These are phyloP conservation scores for Tachypleus tridentatus DNA, from an alignment of 1,140 invertebrate genomes.

Conservation along the genomic window DNA sequence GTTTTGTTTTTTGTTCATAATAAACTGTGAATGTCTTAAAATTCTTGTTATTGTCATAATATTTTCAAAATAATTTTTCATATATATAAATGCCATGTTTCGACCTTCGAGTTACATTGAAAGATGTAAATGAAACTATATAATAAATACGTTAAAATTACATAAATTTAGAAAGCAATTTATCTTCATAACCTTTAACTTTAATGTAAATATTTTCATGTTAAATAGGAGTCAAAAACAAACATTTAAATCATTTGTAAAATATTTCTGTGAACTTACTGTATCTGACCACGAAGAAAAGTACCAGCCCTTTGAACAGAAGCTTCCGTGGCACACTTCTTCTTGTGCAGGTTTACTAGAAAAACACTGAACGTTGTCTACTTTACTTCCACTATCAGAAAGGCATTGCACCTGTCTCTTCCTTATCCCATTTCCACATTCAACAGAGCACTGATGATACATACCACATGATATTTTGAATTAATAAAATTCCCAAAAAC, in stretches of 20 bases:
- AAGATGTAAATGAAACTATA: no score
- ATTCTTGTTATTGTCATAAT: no score
- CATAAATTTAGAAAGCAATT: no score
- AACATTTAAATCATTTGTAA: not conserved
- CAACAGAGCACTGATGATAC: slow-evolving; percentile 35
- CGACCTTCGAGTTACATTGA: no score
- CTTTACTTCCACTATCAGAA: slow-evolving; percentile 23
- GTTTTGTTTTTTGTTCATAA: no score
- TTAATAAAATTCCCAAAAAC: not conserved
- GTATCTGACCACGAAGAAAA: slow-evolving; percentile 35
- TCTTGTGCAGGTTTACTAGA: slow-evolving; percentile 28
- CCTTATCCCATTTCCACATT: slow-evolving; percentile 40
- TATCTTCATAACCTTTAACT: no score
- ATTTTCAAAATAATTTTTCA: no score
- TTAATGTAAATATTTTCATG: no score
- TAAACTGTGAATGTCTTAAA: no score
- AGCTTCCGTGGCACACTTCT: slow-evolving; percentile 42
- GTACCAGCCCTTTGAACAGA: slow-evolving; percentile 34
- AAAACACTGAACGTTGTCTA: slow-evolving; percentile 29
- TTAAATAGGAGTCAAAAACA: no score
- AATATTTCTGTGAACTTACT: not conserved
- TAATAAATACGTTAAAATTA: no score
- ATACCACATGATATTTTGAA: slow-evolving; percentile 1
- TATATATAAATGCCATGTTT: no score
- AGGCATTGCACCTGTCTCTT: slow-evolving; percentile 35